Conservation (phyloP, 1,140 invertebrate genomes). For the Littorina saxatilis region DNA sequence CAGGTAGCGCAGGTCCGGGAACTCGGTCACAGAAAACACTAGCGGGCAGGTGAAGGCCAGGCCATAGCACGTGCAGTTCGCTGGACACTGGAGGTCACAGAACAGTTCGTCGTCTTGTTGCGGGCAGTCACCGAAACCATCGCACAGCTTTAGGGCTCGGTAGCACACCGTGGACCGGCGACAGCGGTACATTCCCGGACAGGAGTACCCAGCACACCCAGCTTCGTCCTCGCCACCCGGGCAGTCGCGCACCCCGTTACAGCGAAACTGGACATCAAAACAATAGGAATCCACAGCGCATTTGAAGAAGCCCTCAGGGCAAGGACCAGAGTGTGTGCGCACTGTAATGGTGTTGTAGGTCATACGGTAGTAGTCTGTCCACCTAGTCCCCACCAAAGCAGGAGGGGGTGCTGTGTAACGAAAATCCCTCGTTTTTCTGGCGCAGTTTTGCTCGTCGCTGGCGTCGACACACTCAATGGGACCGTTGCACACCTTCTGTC, state of each 20-base stretch:
- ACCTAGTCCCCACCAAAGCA: no score
- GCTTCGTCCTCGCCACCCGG: not conserved
- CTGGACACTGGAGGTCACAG: constrained; percentile 24
- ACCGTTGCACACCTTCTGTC: no score
- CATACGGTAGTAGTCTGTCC: no score
- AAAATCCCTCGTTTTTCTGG: no score
- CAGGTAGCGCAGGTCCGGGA: not conserved
- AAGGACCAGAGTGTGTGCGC: no score
- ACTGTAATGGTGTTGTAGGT: no score
- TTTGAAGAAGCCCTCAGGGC: no score
- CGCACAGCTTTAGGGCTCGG: constrained; percentile 27
- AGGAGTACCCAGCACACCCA: constrained; percentile 8
- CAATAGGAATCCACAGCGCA: not conserved
- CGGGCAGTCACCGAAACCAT: constrained; percentile 31
- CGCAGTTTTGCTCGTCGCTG: no score
- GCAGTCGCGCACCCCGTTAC: no score
- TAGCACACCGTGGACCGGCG: constrained; percentile 29
- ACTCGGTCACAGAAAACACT: not conserved
- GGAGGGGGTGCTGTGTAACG: no score
- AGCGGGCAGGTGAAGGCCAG: constrained; percentile 9
- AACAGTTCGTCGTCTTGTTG: constrained; percentile 18
- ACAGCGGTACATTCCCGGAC: no score
- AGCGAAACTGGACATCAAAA: constrained; percentile 28
- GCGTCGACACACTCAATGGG: no score
- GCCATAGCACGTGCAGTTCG: constrained; percentile 18